Base-by-base conservation (phyloP, 2,113 vertebrate genomes). In the Tupaia tana region DNA sequence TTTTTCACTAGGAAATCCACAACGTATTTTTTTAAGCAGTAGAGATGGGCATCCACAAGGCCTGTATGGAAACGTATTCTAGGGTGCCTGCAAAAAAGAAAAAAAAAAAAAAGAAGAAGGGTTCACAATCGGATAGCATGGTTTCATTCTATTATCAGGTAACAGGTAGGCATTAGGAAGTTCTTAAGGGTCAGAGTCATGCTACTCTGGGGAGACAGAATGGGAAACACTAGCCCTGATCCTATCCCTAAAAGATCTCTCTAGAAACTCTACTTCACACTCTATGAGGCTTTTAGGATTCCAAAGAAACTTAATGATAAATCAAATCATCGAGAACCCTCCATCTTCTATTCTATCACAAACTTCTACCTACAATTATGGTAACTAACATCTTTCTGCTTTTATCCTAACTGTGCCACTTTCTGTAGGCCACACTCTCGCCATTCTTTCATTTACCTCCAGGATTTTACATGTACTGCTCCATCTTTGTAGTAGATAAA, bases 1-100 rank as follows among this genome's bases (percentile, higher is more conserved):
- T 99, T 99, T 96, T 99, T 99, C 75, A 98, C 98, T 63, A 99
- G 98, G 97, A 99, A 99, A 97, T 99, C 99, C 91, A 99, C 98
- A 85, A 99, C 99, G 0, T 99, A 99, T 98, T 99, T 99, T 98
- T 99, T 99, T 98, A 99, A 98, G 97, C 99, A 99, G 98, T 99
- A 99, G 89, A 99, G 99, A 97, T 99, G 99, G 94, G 99, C 99
- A 43, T 99, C 99, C 97, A 99, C 98, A 1, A 99, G 99, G 54
- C 99, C 99, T 20, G 99, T 99, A 97, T 99, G 99, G 98, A 99
- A 99, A 97, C 98, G 99, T 98, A 99, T 99, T 96, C 99, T 99
- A 83, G 99, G 99, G 97, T 99, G 98, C 97, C 99, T 99, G 98
- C 24, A 96, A 96, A 96, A 86, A 61, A 89, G 54, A 93, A 54